These are phyloP conservation scores for Caenorhabditis brenneri DNA, from an alignment of 1,140 invertebrate species.

Conservation along the genomic window DNA sequence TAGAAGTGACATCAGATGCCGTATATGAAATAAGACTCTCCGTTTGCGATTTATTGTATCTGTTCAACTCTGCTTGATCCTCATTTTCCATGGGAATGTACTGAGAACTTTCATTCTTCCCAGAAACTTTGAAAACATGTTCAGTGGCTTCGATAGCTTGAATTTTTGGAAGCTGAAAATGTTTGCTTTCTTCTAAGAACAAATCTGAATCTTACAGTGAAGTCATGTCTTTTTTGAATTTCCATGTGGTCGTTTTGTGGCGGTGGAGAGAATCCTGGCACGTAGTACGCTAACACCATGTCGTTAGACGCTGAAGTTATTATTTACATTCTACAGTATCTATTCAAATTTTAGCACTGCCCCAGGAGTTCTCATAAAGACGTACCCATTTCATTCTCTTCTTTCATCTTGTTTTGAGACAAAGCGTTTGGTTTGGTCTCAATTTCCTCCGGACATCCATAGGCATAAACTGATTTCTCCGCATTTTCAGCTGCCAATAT, in stretches of 20 bases:
- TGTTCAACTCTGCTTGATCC: not conserved
- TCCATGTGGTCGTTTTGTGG: not conserved
- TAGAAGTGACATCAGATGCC: not conserved
- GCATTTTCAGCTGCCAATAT: not conserved
- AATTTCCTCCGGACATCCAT: not conserved
- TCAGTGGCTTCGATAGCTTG: not conserved
- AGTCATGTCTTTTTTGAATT: not conserved
- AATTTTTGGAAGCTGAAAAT: not conserved
- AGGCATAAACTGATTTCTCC: not conserved
- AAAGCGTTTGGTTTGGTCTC: not conserved
- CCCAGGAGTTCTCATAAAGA: not conserved
- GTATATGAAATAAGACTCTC: constrained; percentile 7
- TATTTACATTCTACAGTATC: not conserved
- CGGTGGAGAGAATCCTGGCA: constrained; percentile 20
- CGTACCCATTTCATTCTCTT: not conserved
- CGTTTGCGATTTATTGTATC: not conserved
- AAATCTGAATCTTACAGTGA: not conserved
- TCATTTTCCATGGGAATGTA: constrained; percentile 5
- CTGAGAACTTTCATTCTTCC: not conserved
- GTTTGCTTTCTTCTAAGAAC: no score
- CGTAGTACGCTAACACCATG: not conserved
- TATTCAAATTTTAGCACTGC: not conserved
- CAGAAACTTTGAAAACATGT: not conserved
- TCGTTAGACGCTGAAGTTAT: not conserved
- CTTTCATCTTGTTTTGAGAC: no score